These are phyloP conservation scores for Melieria crassipennis DNA, from an alignment of 2,888 invertebrate species.

Conservation along the genomic window DNA sequence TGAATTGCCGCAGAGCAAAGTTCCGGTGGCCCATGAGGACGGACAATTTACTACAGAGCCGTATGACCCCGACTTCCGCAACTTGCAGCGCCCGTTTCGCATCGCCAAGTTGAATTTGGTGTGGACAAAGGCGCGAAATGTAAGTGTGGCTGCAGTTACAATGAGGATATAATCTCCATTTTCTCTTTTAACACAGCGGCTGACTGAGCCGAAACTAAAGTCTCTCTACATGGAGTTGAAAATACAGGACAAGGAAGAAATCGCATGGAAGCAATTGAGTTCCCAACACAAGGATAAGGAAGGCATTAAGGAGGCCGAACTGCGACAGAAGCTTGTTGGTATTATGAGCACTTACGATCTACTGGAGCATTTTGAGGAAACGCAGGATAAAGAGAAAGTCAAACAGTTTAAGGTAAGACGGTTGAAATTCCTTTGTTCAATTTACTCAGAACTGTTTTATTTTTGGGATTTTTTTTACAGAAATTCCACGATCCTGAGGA, in stretches of 20 bases:
- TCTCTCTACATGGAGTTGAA: constrained; percentile 88
- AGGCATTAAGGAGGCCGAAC: constrained; percentile 82
- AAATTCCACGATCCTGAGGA: constrained; percentile 67
- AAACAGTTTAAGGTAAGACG: constrained; percentile 57
- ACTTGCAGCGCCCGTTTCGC: constrained; percentile 84
- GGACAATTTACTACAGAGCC: constrained; percentile 54
- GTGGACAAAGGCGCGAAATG: constrained; percentile 91
- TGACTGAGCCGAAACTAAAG: constrained; percentile 85
- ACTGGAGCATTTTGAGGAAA: constrained; percentile 81
- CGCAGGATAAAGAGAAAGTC: constrained; percentile 68
- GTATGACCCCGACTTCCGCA: constrained; percentile 72
- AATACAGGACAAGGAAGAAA: constrained; percentile 92
- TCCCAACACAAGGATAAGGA: constrained; percentile 88
- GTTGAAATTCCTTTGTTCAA: not conserved
- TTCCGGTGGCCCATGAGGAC: constrained; percentile 71
- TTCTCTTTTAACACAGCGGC: constrained; percentile 67
- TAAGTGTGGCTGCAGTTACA: constrained; percentile 65
- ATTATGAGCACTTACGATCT: constrained; percentile 86
- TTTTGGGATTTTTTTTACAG: constrained; percentile 42
- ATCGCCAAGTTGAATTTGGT: constrained; percentile 90
- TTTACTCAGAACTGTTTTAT: not conserved
- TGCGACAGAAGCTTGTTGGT: constrained; percentile 81
- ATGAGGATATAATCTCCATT: not conserved
- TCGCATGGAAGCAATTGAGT: constrained; percentile 82
- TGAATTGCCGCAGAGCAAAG: constrained; percentile 62